A percentile compares a stretch with the other conserved stretches of the same genome.
These are phyloP conservation scores for Eudyptes chrysolophus DNA, from an alignment of 2,113 vertebrate species.

Conservation along the genomic window DNA sequence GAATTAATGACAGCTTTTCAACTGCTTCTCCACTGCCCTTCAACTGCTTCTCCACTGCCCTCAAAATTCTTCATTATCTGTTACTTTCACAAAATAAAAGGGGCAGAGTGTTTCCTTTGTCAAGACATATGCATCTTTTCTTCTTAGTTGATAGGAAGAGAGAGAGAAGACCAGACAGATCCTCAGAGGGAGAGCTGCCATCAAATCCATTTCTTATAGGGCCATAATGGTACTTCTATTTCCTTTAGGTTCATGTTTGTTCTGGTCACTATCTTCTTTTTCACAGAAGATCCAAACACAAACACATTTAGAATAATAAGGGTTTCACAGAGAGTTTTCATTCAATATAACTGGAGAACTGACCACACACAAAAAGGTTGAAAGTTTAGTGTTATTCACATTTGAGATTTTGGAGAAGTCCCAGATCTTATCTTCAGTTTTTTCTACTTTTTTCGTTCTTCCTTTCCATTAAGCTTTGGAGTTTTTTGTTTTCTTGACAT, in stretches of 20 bases:
- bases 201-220: neutral
- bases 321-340: neutral
- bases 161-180: neutral
- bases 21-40: neutral
- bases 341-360: neutral
- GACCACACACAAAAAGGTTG: neutral
- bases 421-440: neutral
- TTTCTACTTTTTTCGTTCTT: neutral
- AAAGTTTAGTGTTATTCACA: neutral
- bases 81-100: neutral
- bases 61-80: neutral
- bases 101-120: neutral
- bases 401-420: neutral
- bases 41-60: neutral
- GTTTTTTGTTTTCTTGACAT: accelerated
- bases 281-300: neutral
- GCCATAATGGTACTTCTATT: neutral
- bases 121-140: neutral
- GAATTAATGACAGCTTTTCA: neutral
- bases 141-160: neutral
- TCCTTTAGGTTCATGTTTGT: neutral
- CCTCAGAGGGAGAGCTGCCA: neutral
- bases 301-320: neutral
- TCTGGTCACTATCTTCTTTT: neutral
- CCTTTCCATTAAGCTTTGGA: neutral